Evolutionary conservation across 2,113 vertebrate genomes (phyloP), one percentile per base, ranked within the genome.

Genomic region (Nothobranchius kuhntae): DNA sequence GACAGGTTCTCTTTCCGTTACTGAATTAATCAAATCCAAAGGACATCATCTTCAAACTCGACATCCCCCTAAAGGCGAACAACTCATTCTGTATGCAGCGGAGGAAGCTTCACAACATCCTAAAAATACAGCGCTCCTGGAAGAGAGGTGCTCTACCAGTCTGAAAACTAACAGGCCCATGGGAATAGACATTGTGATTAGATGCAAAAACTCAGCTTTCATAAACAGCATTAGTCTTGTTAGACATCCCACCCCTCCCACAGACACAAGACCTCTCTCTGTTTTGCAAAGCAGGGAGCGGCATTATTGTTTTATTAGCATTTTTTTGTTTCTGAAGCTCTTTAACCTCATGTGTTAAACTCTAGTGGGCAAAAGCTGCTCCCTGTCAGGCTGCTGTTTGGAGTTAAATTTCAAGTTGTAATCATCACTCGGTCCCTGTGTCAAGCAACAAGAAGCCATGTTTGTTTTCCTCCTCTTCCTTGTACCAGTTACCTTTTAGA

Each of bases 1-100:
- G 93, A 93, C 91, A 92, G 90, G 91, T 94, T 90, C 83, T 93
- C 90, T 93, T 91, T 84, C 87, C 75, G 55, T 94, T 91, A 92
- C 95, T 95, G 95, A 96, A 97, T 97, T 96, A 96, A 96, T 95
- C 95, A 96, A 95, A 94, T 96, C 95, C 95, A 95, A 94, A 96
- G 96, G 95, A 98, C 93, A 95, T 93, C 95, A 96, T 95, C 95
- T 96, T 96, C 95, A 95, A 97, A 98, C 96, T 95, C 95, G 94
- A 95, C 94, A 94, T 94, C 93, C 95, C 95, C 95, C 96, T 95
- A 89, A 94, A 96, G 95, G 96, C 95, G 95, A 96, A 95, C 92
- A 91, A 91, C 95, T 97, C 95, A 96, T 96, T 97, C 93, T 88
- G 92, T 95, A 96, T 96, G 96, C 95, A 95, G 95, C 94, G 91